Evolutionary conservation across 2,888 invertebrate species (phyloP).

Genomic region (Pyrrhosoma nymphula): DNA sequence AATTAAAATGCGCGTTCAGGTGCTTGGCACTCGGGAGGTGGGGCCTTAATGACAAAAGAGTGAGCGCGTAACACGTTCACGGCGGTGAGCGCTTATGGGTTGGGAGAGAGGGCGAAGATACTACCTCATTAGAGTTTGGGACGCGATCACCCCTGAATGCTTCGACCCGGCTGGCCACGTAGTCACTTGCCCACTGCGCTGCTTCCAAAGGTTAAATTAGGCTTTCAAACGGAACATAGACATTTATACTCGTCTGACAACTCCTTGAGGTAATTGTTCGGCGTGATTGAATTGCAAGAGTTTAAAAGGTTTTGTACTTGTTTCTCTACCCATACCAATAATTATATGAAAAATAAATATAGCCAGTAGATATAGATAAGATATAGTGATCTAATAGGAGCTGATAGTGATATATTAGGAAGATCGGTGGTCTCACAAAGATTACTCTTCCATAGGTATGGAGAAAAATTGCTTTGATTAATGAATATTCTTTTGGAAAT

Average conservation of each 20-base stretch:
- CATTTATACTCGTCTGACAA: neutral
- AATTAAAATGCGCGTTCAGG: conserved; percentile 52
- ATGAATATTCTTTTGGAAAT: too few relatives aligned
- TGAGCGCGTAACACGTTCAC: conserved; percentile 26
- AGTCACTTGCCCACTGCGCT: neutral
- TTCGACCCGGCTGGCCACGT: neutral
- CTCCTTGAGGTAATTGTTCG: neutral
- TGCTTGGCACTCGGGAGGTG: neutral
- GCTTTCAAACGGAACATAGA: neutral
- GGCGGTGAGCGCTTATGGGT: neutral
- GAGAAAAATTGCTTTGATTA: too few relatives aligned
- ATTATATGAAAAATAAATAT: too few relatives aligned
- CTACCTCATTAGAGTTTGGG: neutral
- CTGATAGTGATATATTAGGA: too few relatives aligned
- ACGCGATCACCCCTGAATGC: neutral
- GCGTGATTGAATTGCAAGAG: too few relatives aligned
- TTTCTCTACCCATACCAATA: too few relatives aligned
- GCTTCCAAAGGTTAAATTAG: neutral
- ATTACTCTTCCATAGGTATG: too few relatives aligned
- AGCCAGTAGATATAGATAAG: too few relatives aligned
- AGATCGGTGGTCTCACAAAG: too few relatives aligned
- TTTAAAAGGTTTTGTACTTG: too few relatives aligned
- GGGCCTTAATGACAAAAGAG: conserved; percentile 42
- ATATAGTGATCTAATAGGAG: too few relatives aligned
- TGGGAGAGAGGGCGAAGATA: neutral